Base-by-base conservation (phyloP, 2,113 vertebrate genomes). In the Columba livia region DNA sequence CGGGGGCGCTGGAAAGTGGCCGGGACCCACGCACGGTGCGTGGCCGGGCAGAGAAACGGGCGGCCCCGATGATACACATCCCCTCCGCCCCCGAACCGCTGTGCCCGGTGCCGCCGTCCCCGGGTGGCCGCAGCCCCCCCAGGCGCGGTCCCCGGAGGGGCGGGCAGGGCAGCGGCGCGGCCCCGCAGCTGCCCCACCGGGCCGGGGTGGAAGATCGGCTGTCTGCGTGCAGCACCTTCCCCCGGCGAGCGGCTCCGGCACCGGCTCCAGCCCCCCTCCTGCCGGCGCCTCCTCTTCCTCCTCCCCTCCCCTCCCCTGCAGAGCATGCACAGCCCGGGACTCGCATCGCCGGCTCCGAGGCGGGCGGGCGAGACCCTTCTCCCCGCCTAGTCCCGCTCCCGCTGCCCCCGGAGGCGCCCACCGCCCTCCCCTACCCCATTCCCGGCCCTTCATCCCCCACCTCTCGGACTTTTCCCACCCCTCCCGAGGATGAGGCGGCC, bases 401-500 rank as follows among this genome's bases (percentile, higher is more conserved):
- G 48, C 47, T 62, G 48, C 24, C 67, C 31, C 19, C 42, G 21
- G 23, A 17, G 29, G 40, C 12, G 15, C 48, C 60, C 29, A 6
- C 6, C 28, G 54, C 15, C 31, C n/a, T 24, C 14, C 50, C 62
- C 18, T 23, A 2, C 32, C 54, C 13, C 20, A 38, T 11, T 25
- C 28, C 23, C 18, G 29, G 36, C 23, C 32, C 29, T 29, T 32
- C 58, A 7, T 8, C 19, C 48, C 48, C n/a, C 10, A 26, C 15
- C 6, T 4, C 2, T 44, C 13, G 72, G 34, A 84, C 86, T 90
- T 90, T 80, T 58, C 42, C 34, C 25, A 23, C 26, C 62, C 36
- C 12, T 28, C 2, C 40, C 79, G 47, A 54, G 44, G 79, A 98
- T 98, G 98, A 91, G 97, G 94, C 96, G 97, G 69, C 94, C 96